phyloP scores from a whole-genome alignment of 2,113 vertebrate genomes.

The Spermophilus dauricus region DNA sequence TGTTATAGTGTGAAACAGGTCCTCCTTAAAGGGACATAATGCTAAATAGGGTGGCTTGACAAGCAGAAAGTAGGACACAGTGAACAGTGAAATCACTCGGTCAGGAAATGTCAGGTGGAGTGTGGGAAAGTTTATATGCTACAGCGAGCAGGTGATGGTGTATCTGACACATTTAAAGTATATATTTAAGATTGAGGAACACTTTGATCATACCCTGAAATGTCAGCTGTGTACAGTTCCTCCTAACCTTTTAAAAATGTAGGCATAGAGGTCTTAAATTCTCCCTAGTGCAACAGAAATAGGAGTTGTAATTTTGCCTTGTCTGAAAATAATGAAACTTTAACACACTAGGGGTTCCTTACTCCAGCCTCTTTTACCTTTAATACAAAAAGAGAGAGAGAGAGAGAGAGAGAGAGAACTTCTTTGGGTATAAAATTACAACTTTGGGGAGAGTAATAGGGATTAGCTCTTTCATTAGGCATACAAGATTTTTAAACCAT shows the following conservation, averaged over 20 bases:
- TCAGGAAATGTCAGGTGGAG: conserved; percentile 31
- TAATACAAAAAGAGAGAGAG: neutral
- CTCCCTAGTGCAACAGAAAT: conserved; percentile 2
- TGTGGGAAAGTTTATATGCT: conserved; percentile 58
- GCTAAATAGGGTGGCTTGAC: neutral
- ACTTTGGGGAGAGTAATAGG: neutral
- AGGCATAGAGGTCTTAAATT: conserved; percentile 27
- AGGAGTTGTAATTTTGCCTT: conserved; percentile 66
- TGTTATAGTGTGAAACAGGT: neutral
- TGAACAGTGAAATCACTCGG: neutral
- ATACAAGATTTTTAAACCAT: conserved; percentile 19
- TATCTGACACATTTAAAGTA: conserved; percentile 42
- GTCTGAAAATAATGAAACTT: conserved; percentile 75
- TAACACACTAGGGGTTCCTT: conserved; percentile 54
- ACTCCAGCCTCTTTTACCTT: neutral
- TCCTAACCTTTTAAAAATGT: conserved; percentile 69
- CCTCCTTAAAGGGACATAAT: conserved; percentile 1
- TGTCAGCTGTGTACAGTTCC: conserved; percentile 62
- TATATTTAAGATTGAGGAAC: conserved; percentile 48
- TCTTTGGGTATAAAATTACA: conserved; percentile 62
- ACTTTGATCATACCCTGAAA: conserved; percentile 67
- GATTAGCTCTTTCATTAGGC: conserved; percentile 48
- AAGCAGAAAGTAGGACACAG: neutral
- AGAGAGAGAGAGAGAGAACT: neutral
- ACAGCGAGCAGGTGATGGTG: conserved; percentile 16